phyloP scores from a whole-genome alignment of 2,888 invertebrate genomes.

The Cephus pygmeus region DNA sequence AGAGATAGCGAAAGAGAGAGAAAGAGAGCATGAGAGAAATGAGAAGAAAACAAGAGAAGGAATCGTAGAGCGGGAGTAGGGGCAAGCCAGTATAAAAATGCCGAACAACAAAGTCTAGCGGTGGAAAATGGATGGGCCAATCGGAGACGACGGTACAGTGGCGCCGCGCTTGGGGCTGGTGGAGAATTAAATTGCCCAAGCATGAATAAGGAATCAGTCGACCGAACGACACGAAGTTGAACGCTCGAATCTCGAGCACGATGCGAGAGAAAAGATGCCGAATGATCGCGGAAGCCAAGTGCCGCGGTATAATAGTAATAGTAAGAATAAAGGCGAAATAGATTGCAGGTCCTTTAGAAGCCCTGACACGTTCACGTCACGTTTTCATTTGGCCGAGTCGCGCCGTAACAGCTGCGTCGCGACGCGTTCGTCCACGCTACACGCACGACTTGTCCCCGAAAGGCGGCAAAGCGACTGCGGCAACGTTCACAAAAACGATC shows the following conservation, averaged over 20 bases:
- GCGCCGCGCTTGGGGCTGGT: not conserved
- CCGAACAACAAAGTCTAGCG: not conserved
- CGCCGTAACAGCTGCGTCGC: not conserved
- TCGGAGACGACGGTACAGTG: not conserved
- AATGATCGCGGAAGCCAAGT: slow-evolving; percentile 31
- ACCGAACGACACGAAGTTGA: slow-evolving; percentile 43
- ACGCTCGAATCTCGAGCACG: slow-evolving; percentile 31
- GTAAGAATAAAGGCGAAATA: not conserved
- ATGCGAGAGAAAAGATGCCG: slow-evolving; percentile 36
- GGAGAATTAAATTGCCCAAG: not conserved
- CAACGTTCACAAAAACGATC: not conserved
- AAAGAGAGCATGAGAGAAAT: not conserved
- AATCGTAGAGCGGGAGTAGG: slow-evolving; percentile 7
- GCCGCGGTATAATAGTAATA: slow-evolving; percentile 12
- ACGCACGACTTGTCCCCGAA: not conserved
- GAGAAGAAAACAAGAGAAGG: not conserved
- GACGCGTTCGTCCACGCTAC: not conserved
- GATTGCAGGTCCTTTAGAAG: not conserved
- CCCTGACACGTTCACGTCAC: not conserved
- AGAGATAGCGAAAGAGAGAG: not conserved
- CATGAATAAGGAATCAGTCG: slow-evolving; percentile 36
- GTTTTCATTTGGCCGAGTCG: not conserved
- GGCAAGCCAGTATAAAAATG: not conserved
- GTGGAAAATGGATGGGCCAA: not conserved
- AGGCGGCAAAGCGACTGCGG: not conserved